Conservation (phyloP, 92 coral and sea anemone genomes). For the Anthopleura xanthogrammica region DNA sequence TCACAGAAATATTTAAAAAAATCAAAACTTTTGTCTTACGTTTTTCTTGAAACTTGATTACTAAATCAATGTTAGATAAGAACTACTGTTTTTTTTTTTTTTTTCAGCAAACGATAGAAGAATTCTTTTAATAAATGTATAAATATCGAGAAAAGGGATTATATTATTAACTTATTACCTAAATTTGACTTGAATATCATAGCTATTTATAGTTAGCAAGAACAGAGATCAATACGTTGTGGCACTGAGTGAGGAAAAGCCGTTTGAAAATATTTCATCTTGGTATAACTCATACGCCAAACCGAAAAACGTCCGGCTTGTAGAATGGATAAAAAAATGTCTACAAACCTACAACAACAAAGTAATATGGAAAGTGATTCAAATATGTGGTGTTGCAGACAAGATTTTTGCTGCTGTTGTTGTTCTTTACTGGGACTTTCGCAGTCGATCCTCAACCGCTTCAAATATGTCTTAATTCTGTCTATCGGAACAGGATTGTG, state of each 20-base stretch:
- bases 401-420: conserved; percentile 4
- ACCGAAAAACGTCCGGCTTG: no score
- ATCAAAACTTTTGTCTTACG: background rate
- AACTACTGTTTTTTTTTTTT: background rate
- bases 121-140: no score
- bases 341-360: background rate
- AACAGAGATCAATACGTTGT: background rate
- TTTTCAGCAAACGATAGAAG: background rate
- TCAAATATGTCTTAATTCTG: background rate
- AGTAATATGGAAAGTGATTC: background rate
- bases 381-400: background rate
- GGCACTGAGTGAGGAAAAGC: background rate
- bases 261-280: background rate
- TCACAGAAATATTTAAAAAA: background rate
- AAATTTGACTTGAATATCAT: background rate
- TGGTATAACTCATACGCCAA: background rate
- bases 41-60: no score
- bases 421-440: background rate
- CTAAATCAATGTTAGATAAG: no score
- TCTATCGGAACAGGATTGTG: background rate
- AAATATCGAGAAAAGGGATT: no score
- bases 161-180: background rate
- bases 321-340: background rate
- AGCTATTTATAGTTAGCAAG: background rate
- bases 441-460: background rate